A percentile compares a stretch with the other conserved stretches of the same genome.
Evolutionary conservation across 2,888 invertebrate genomes (phyloP).

Genomic region (Aspidiotus rigidus): DNA sequence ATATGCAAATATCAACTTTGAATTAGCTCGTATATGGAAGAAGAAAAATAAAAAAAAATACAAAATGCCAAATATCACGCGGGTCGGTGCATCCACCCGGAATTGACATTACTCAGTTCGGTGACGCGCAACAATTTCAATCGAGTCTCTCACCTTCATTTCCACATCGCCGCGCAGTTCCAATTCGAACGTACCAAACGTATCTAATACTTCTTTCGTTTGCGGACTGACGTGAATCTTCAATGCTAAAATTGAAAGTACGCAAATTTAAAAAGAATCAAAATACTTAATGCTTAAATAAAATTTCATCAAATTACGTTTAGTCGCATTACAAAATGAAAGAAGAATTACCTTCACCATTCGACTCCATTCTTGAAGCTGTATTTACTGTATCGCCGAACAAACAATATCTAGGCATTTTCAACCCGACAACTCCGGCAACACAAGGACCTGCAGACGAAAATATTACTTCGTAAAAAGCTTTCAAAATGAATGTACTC

Average conservation of each 20-base stretch:
- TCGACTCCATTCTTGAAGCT: conserved; percentile 83
- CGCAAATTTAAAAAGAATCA: neutral
- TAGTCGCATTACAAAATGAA: neutral
- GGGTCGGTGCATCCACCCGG: neutral
- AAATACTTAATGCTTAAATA: too few relatives aligned
- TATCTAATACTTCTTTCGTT: conserved; percentile 75
- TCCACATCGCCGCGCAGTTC: conserved; percentile 79
- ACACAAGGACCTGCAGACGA: conserved; percentile 60
- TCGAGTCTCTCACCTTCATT: conserved; percentile 62
- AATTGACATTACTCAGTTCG: neutral
- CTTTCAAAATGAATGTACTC: too few relatives aligned
- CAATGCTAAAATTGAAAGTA: conserved; percentile 52
- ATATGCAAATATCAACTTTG: conserved; percentile 40
- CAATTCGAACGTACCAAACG: conserved; percentile 71
- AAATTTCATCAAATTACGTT: neutral
- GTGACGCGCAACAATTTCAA: neutral
- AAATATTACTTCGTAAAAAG: too few relatives aligned
- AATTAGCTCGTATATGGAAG: neutral
- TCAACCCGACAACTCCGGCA: conserved; percentile 84
- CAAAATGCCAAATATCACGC: neutral
- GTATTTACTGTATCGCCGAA: conserved; percentile 91
- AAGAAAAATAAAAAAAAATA: neutral
- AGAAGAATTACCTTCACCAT: conserved; percentile 55
- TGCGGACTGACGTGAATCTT: conserved; percentile 84
- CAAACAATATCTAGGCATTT: conserved; percentile 89